These are phyloP conservation scores for Drosophila helvetica DNA, from an alignment of 2,888 invertebrate genomes.

Conservation along the genomic window DNA sequence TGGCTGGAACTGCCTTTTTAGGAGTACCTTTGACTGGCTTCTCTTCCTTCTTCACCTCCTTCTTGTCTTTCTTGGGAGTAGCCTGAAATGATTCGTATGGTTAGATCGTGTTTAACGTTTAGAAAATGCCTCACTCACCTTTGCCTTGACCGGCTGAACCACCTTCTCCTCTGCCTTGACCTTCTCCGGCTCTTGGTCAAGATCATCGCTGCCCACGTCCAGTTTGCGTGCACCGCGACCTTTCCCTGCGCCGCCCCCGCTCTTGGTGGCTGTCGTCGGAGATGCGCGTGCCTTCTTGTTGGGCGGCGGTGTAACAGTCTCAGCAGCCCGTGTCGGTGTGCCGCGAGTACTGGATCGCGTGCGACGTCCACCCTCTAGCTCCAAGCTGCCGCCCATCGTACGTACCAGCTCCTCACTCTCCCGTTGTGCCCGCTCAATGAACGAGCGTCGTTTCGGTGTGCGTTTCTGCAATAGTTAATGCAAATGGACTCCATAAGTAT, in stretches of 20 bases:
- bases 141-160: slow-evolving; percentile 39
- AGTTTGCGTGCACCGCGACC: slow-evolving; percentile 81
- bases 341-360: slow-evolving; percentile 83
- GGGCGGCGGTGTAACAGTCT: slow-evolving; percentile 81
- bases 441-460: slow-evolving; percentile 83
- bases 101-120: neutral
- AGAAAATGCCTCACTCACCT: slow-evolving; percentile 41
- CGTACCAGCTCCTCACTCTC: slow-evolving; percentile 83
- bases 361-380: slow-evolving; percentile 82
- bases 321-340: slow-evolving; percentile 75
- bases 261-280: slow-evolving; percentile 65
- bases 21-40: slow-evolving; percentile 37
- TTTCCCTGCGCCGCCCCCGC: slow-evolving; percentile 52
- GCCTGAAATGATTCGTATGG: slow-evolving; percentile 40
- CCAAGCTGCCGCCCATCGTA: slow-evolving; percentile 82
- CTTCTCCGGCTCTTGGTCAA: slow-evolving; percentile 61
- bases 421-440: slow-evolving; percentile 82
- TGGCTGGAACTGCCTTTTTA: neutral
- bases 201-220: slow-evolving; percentile 65
- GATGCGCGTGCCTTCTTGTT: slow-evolving; percentile 80
- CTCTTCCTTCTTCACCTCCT: slow-evolving; percentile 55
- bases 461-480: slow-evolving; percentile 74
- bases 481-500: neutral
- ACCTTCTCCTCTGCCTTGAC: slow-evolving; percentile 14
- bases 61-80: slow-evolving; percentile 57